Percentiles rank a stretch among this genome's conserved stretches.
Evolutionary conservation across 2,113 vertebrate species (phyloP).

Genomic region (Neolamprologus toae): DNA sequence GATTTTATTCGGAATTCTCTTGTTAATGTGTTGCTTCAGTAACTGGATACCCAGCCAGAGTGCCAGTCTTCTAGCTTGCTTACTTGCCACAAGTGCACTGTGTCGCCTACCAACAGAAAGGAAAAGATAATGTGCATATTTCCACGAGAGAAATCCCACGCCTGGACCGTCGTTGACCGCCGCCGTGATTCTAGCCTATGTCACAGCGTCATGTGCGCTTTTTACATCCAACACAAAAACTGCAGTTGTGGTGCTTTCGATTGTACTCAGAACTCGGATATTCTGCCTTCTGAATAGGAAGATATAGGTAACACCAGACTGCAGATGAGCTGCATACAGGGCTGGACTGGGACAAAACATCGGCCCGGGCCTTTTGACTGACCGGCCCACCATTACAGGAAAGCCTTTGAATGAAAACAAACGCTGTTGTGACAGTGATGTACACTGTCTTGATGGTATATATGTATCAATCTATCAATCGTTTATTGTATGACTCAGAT

Average conservation of each 20-base stretch:
- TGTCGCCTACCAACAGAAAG: neutral
- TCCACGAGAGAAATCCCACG: neutral
- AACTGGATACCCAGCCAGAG: neutral
- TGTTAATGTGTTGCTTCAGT: rapidly evolving
- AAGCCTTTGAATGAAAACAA: no score
- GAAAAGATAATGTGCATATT: neutral
- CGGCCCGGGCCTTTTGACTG: rapidly evolving
- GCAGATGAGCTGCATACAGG: neutral
- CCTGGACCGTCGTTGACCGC: rapidly evolving
- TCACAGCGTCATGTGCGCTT: rapidly evolving
- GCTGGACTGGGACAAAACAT: no score
- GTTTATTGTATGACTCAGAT: no score
- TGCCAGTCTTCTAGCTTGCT: neutral
- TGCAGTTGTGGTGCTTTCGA: neutral
- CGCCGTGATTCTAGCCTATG: rapidly evolving
- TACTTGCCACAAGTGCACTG: neutral
- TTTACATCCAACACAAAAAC: neutral
- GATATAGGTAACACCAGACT: neutral
- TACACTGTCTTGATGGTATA: rapidly evolving
- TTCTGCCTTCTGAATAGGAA: neutral
- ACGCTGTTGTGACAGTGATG: no score
- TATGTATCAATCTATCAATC: no score
- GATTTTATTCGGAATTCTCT: neutral
- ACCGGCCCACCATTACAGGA: no score
- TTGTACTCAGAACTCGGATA: neutral